These are phyloP conservation scores for Scaeva pyrastri DNA, from an alignment of 2,888 invertebrate genomes.

Conservation along the genomic window DNA sequence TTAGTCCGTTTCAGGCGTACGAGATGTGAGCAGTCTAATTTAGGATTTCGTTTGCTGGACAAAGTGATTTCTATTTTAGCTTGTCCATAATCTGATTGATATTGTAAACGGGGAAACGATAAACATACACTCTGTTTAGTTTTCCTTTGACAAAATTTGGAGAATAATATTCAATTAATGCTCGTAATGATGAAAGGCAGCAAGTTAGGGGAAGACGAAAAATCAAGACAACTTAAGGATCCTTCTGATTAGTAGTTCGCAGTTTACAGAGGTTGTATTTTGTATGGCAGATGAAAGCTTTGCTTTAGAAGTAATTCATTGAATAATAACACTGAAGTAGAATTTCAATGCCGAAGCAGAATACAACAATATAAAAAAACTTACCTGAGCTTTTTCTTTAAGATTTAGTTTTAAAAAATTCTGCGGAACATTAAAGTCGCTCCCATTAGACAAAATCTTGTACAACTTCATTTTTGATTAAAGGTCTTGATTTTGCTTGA, in stretches of 20 bases:
- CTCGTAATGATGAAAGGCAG: neutral
- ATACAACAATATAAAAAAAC: too few species aligned
- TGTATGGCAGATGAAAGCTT: too few species aligned
- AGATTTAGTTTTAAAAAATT: too few species aligned
- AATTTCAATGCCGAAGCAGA: too few species aligned
- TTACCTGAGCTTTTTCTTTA: too few species aligned
- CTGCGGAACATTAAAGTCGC: too few species aligned
- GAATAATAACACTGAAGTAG: too few species aligned
- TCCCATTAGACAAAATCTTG: too few species aligned
- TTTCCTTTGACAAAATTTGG: conserved; percentile 18
- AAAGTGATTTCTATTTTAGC: conserved; percentile 20
- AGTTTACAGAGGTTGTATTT: too few species aligned
- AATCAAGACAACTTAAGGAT: neutral
- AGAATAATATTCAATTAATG: neutral
- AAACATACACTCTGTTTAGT: neutral
- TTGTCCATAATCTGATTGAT: conserved; percentile 11
- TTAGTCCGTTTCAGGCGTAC: conserved; percentile 16
- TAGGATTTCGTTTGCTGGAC: neutral
- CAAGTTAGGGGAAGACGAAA: neutral
- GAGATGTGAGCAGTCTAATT: conserved; percentile 14
- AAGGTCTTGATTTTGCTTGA: too few species aligned
- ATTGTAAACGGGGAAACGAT: neutral
- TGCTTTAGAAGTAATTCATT: too few species aligned
- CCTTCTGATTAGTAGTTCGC: neutral
- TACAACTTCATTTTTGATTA: too few species aligned